Evolutionary conservation across 2,113 vertebrate species (phyloP).

Genomic region (Bettongia penicillata): DNA sequence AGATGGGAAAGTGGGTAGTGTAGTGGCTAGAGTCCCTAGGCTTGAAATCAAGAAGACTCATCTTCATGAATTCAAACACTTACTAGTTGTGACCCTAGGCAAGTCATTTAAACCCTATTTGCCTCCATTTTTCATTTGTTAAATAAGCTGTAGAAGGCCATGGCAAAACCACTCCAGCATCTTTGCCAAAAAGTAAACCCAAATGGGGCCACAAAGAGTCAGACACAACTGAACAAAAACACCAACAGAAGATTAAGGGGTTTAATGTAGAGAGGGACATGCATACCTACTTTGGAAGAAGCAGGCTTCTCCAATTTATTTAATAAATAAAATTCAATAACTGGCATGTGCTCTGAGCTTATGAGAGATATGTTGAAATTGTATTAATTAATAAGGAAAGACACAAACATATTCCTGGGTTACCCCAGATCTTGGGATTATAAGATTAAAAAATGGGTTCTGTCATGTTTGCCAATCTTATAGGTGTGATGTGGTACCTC

Average conservation of each 20-base stretch:
- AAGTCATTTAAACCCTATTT: background rate
- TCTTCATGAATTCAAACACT: background rate
- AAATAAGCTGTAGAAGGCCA: background rate
- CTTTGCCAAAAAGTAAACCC: background rate
- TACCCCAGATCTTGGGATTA: background rate
- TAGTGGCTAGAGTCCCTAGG: background rate
- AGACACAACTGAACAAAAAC: background rate
- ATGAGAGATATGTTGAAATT: background rate
- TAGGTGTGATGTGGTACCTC: too few relatives aligned
- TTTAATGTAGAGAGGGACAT: background rate
- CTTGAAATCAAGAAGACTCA: background rate
- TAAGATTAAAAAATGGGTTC: too few relatives aligned
- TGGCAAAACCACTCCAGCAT: background rate
- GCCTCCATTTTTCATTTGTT: background rate
- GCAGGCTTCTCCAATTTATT: background rate
- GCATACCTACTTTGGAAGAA: background rate
- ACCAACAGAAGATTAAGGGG: background rate
- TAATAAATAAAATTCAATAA: background rate
- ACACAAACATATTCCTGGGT: background rate
- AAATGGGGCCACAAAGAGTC: background rate
- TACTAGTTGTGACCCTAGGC: background rate
- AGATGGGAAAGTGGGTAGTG: background rate
- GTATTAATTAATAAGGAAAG: background rate
- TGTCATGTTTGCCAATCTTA: too few relatives aligned
- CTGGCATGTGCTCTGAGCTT: background rate